Evolutionary conservation across 2,797 vertebrate genomes (phyloP).

Genomic region (Myotis pilosus): DNA sequence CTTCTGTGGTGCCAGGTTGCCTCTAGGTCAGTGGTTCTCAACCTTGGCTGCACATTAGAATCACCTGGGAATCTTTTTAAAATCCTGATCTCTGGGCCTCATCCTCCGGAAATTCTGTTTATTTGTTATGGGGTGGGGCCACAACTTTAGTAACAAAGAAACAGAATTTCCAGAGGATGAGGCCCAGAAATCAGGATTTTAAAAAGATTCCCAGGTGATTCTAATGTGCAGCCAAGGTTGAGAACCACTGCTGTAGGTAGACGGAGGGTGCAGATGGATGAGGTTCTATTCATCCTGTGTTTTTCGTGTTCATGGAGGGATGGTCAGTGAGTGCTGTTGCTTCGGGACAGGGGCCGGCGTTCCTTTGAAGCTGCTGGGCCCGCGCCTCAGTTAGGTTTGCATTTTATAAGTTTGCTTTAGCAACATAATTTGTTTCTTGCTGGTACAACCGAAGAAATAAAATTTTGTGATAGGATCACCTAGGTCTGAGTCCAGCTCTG

Average conservation of each 20-base stretch:
- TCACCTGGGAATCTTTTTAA: too few relatives aligned
- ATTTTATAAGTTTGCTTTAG: background rate
- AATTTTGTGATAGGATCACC: background rate
- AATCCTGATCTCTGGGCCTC: too few relatives aligned
- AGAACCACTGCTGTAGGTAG: background rate
- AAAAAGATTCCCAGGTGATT: too few relatives aligned
- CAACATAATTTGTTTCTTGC: background rate
- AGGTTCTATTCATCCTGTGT: background rate
- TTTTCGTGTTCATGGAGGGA: background rate
- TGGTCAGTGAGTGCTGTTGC: background rate
- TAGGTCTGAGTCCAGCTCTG: background rate
- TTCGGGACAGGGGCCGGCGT: background rate
- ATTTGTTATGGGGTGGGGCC: too few relatives aligned
- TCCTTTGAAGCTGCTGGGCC: background rate
- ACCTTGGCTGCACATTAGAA: too few relatives aligned
- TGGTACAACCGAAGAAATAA: background rate
- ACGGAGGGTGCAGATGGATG: background rate
- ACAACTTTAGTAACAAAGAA: too few relatives aligned
- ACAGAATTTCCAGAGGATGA: too few relatives aligned
- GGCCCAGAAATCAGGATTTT: too few relatives aligned
- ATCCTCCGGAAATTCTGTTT: too few relatives aligned
- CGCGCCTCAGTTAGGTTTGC: background rate
- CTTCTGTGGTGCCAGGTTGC: background rate
- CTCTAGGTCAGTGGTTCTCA: background rate
- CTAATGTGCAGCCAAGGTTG: too few relatives aligned